These are phyloP conservation scores for Magallana nippona DNA, from an alignment of 2,888 invertebrate genomes.

Conservation along the genomic window DNA sequence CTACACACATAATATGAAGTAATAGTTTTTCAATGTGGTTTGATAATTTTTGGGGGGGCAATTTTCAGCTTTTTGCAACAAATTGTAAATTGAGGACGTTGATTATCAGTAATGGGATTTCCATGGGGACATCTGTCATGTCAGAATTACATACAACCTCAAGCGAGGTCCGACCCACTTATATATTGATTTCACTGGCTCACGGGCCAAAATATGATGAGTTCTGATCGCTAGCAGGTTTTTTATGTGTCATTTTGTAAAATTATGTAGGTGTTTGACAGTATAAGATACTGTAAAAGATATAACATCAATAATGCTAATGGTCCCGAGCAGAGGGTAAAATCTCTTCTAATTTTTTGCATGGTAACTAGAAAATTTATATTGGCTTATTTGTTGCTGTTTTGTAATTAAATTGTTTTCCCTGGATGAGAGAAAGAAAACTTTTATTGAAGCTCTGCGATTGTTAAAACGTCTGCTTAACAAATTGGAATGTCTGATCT, in stretches of 20 bases:
- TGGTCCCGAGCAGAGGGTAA: neutral
- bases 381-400: neutral
- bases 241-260: neutral
- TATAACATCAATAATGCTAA: neutral
- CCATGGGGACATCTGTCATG: too few relatives aligned
- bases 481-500: neutral
- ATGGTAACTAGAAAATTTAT: neutral
- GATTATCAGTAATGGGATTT: too few relatives aligned
- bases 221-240: neutral
- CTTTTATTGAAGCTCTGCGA: neutral
- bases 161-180: neutral
- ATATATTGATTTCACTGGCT: neutral
- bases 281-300: too few relatives aligned
- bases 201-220: too few relatives aligned
- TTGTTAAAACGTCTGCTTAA: constrained; percentile 3
- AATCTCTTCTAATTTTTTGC: constrained; percentile 4
- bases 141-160: neutral
- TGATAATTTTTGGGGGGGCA: too few relatives aligned
- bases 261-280: too few relatives aligned
- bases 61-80: too few relatives aligned
- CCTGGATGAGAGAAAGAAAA: constrained; percentile 13
- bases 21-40: too few relatives aligned
- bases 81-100: too few relatives aligned
- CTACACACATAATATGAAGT: too few relatives aligned
- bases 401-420: neutral